Evolutionary conservation across 2,113 vertebrate species (phyloP), one percentile per base, ranked within the genome.

Genomic region (Hippopotamus amphibius): DNA sequence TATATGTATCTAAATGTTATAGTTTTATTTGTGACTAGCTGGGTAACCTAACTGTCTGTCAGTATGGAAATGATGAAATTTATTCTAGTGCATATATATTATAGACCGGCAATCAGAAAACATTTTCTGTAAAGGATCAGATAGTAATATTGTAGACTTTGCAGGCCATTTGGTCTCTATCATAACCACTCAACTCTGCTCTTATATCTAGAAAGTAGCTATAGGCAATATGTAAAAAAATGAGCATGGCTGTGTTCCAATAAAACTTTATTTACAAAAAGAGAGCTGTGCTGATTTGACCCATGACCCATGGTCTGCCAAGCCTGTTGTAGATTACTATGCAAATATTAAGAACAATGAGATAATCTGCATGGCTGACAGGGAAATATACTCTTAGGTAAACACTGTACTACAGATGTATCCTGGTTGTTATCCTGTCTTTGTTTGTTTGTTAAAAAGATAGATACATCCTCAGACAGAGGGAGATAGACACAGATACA

Each of bases 371-470:
- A 30, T 14, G 37, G 37, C n/a, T 63, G 17, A 30, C 41, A 72
- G 68, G 13, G 55, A 57, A 21, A 7, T 57, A 8, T 15, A 90
- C 15, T 41, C 28, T 26, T 26, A 61, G 55, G 14, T 66, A 55
- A 90, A 53, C 30, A 80, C 21, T 41, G 46, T 5, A 22, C 50
- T 65, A 11, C 28, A 53, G 7, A 85, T 89, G 22, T n/a, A 81
- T 19, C 50, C n/a, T 76, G 4, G 77, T 55, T 71, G 22, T 71
- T 24, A 59, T 21, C 22, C 65, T 68, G 0, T 66, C 86, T 71
- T 79, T 93, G 71, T 94, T 61, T 79, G 41, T 89, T 92, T 59
- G 9, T 86, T 85, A 43, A 82, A 95, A 61, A 88, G 79, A 76
- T 19, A 61, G 24, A 22, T n/a, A 66, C 11, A 72, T 21, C 33